Evolutionary conservation across 2,888 invertebrate genomes (phyloP), one percentile per base, ranked within the genome.

Genomic region (Volucella inflata): DNA sequence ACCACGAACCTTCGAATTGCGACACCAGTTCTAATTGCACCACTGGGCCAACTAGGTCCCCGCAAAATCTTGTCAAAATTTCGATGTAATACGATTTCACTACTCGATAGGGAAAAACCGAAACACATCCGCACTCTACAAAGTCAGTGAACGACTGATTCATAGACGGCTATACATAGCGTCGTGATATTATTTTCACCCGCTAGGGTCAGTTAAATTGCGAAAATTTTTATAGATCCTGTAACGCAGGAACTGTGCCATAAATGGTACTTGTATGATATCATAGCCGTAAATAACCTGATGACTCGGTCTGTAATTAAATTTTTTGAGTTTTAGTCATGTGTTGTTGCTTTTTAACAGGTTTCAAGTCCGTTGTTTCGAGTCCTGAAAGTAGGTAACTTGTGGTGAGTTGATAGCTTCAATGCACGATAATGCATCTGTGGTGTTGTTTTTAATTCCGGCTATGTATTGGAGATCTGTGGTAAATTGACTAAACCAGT

Each of bases 401-500:
- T 55, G 55, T 68, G 30, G 36, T 48, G 17, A 6, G 64, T 64
- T 64, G 30, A 48, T 64, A n/a, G 48, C 64, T 17, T 62, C 53
- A 62, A 62, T 46, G 9, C 46, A 44, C 11, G 67, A 53, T 40
- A 68, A 68, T 53, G 67, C 36, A 57, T 55, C 44, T 14, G 68
- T 46, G 46, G 55, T 55, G 36, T 36, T 68, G 36, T 55, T 68
- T 16, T 55, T 21, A n/a, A 17, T 68, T 3, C 51, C 53, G 53
- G 44, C 36, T 0, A 40, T 68, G 53, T 46, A 46, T 30, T 62
- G 62, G 21, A 46, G 21, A 9, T n/a, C 36, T 38, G 36, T 70
- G 36, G 42, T 14, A 38, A 57, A 70, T 57, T 53, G 36, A 8
- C 51, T 53, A 21, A 44, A 14, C 57, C 57, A 46, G 57, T 57